phyloP scores from a whole-genome alignment of 2,888 invertebrate species.

The Xanthostigma xanthostigma region DNA sequence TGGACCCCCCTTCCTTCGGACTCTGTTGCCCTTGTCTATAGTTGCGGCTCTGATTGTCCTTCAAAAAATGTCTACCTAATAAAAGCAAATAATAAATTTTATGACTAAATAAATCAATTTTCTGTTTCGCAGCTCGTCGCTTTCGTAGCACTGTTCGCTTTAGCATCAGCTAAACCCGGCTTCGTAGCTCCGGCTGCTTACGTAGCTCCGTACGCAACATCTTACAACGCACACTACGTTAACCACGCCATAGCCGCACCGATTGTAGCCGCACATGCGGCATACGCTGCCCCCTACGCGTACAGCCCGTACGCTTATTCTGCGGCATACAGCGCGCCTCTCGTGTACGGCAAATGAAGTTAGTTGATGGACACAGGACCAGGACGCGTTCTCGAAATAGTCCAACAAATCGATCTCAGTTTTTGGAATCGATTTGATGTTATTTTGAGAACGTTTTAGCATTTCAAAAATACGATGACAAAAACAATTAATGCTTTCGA shows the following conservation, averaged over 20 bases:
- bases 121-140: too few relatives aligned
- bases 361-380: not conserved
- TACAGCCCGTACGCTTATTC: slow-evolving; percentile 1
- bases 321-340: not conserved
- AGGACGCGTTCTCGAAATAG: not conserved
- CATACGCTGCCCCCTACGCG: slow-evolving; percentile 30
- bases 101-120: too few relatives aligned
- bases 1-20: too few relatives aligned
- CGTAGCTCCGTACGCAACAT: slow-evolving; percentile 57
- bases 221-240: slow-evolving; percentile 58
- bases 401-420: too few relatives aligned
- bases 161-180: slow-evolving; percentile 21
- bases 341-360: slow-evolving; percentile 1
- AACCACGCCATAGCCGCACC: slow-evolving; percentile 63
- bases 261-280: slow-evolving; percentile 21
- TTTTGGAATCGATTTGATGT: too few relatives aligned
- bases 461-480: too few relatives aligned
- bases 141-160: slow-evolving; percentile 22
- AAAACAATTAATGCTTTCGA: too few relatives aligned
- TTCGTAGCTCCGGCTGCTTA: slow-evolving; percentile 35
- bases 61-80: too few relatives aligned
- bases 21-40: too few relatives aligned
- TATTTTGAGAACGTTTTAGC: too few relatives aligned
- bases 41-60: too few relatives aligned
- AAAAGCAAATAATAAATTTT: too few relatives aligned